Conservation (phyloP, 2,888 invertebrate genomes). For the Watsonalla cultraria region DNA sequence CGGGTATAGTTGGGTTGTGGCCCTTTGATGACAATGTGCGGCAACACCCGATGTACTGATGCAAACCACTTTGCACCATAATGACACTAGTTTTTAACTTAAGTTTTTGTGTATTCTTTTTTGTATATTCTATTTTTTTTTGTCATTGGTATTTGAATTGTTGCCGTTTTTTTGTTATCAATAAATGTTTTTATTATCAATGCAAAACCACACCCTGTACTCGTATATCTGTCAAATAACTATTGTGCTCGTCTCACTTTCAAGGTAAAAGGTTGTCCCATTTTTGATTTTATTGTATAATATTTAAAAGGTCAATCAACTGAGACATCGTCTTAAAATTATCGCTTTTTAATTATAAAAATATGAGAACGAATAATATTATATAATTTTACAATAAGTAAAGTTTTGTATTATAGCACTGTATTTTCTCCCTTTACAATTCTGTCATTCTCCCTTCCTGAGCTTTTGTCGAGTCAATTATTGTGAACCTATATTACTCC, state of each 20-base stretch:
- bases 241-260: constrained; percentile 55
- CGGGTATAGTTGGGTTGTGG: too few relatives aligned
- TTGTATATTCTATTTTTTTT: too few relatives aligned
- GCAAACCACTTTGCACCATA: too few relatives aligned
- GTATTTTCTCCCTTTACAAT: constrained; percentile 9
- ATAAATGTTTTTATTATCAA: too few relatives aligned
- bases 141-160: too few relatives aligned
- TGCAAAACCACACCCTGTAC: not conserved
- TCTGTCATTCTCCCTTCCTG: constrained; percentile 37
- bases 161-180: too few relatives aligned
- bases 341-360: constrained; percentile 3
- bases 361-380: not conserved
- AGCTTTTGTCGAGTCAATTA: constrained; percentile 63
- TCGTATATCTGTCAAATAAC: constrained; percentile 2
- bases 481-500: constrained; percentile 30
- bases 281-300: constrained; percentile 36
- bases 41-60: too few relatives aligned
- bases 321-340: too few relatives aligned
- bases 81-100: too few relatives aligned
- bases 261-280: constrained; percentile 60
- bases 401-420: not conserved
- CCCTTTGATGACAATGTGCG: too few relatives aligned
- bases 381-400: not conserved
- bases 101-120: too few relatives aligned
- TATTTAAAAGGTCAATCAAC: constrained; percentile 13